These are phyloP conservation scores for Aphidius colemani DNA, from an alignment of 2,888 invertebrate genomes.

Conservation along the genomic window DNA sequence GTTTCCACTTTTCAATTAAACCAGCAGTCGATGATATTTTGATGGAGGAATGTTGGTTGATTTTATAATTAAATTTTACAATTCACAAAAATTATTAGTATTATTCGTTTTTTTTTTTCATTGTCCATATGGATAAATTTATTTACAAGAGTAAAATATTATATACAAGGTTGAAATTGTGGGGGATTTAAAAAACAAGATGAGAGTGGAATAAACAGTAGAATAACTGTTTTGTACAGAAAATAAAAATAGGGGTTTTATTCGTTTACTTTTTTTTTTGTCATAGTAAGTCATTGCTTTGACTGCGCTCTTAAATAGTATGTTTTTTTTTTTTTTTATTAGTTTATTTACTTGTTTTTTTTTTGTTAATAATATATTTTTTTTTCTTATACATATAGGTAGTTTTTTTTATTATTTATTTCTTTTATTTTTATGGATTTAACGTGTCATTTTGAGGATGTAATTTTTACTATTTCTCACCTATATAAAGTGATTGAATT, in stretches of 20 bases:
- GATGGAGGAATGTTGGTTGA: no score
- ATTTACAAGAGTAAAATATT: slow-evolving; percentile 61
- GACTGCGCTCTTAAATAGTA: neutral
- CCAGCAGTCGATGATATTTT: no score
- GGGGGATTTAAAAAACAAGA: slow-evolving; percentile 32
- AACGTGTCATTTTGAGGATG: slow-evolving; percentile 20
- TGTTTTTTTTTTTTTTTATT: slow-evolving; percentile 4
- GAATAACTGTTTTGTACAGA: slow-evolving; percentile 11
- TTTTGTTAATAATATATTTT: slow-evolving; percentile 16
- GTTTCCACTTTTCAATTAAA: no score
- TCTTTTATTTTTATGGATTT: slow-evolving; percentile 17
- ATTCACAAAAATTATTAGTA: slow-evolving; percentile 5
- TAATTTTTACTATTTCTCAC: slow-evolving; percentile 30
- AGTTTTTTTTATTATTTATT: slow-evolving; percentile 13
- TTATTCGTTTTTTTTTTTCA: slow-evolving; percentile 19
- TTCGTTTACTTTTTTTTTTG: neutral
- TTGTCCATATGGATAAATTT: slow-evolving; percentile 52
- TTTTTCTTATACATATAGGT: slow-evolving; percentile 6
- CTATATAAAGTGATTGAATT: no score
- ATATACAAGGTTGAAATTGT: slow-evolving; percentile 55
- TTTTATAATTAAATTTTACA: slow-evolving; percentile 1
- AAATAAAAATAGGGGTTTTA: slow-evolving; percentile 12
- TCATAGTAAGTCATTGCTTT: slow-evolving; percentile 9
- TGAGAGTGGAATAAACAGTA: slow-evolving; percentile 33
- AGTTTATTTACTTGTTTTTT: slow-evolving; percentile 8